Percentiles rank a stretch among this genome's conserved stretches.
phyloP scores from a whole-genome alignment of 2,113 vertebrate species.

The Phaethornis superciliosus region DNA sequence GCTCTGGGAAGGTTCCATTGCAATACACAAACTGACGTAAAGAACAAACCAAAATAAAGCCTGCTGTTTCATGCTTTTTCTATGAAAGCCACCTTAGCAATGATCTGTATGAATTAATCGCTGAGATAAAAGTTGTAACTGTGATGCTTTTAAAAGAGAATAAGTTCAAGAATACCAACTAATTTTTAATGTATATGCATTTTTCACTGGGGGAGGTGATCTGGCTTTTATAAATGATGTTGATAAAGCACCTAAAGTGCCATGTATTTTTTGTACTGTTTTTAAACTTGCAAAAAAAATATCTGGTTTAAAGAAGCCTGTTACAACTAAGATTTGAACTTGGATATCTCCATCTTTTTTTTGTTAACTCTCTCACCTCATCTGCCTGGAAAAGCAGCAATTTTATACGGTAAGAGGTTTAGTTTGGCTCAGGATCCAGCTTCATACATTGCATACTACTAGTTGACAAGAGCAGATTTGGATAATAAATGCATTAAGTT shows the following conservation, averaged over 20 bases:
- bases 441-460: not conserved
- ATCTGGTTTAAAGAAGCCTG: not conserved
- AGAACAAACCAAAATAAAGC: not conserved
- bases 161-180: not conserved
- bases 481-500: not conserved
- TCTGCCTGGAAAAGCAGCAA: not conserved
- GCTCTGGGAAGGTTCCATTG: slow-evolving; percentile 77
- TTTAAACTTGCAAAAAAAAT: not conserved
- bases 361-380: not conserved
- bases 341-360: not conserved
- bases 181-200: not conserved
- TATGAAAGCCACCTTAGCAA: not conserved
- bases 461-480: not conserved
- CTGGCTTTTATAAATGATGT: not conserved
- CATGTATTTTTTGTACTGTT: not conserved
- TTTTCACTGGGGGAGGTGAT: not conserved
- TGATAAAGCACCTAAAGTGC: not conserved
- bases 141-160: not conserved
- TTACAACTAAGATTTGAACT: not conserved
- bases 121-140: not conserved
- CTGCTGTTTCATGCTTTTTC: not conserved
- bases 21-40: slow-evolving; percentile 67
- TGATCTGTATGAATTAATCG: not conserved
- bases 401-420: not conserved
- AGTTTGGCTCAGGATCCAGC: not conserved